Conservation (phyloP, 2,888 invertebrate genomes). For the Drosophila aldrichi region DNA sequence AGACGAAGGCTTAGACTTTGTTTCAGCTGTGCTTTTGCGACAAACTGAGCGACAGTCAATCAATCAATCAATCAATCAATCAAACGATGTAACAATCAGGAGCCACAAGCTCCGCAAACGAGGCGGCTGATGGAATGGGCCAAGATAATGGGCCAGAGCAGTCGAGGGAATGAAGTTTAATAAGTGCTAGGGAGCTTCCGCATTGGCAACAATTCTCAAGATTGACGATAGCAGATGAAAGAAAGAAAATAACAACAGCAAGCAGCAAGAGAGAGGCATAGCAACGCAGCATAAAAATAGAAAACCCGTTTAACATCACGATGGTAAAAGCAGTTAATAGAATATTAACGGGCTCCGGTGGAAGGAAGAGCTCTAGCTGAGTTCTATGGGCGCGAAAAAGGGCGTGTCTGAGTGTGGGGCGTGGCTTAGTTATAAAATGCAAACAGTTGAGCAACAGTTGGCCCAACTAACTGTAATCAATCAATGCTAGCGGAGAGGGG, state of each 20-base stretch:
- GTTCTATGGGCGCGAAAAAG: constrained; percentile 32
- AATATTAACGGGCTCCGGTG: constrained; percentile 61
- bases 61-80: constrained; percentile 70
- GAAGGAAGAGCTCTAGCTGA: not conserved
- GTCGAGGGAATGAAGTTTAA: constrained; percentile 44
- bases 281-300: constrained; percentile 13
- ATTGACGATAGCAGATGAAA: constrained; percentile 15
- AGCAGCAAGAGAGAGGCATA: not conserved
- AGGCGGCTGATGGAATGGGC: constrained; percentile 37
- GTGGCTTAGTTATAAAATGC: constrained; percentile 38
- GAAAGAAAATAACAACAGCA: not conserved
- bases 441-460: constrained; percentile 61
- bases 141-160: constrained; percentile 24
- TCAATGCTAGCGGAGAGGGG: constrained; percentile 43
- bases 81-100: constrained; percentile 71
- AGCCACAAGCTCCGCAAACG: constrained; percentile 19
- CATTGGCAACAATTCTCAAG: constrained; percentile 38
- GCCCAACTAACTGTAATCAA: constrained; percentile 74
- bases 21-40: constrained; percentile 49
- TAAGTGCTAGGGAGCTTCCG: constrained; percentile 53
- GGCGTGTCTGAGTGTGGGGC: constrained; percentile 52
- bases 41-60: constrained; percentile 54
- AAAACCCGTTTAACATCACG: constrained; percentile 64
- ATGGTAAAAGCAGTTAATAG: constrained; percentile 59
- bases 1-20: constrained; percentile 44